phyloP scores from a whole-genome alignment of 2,888 invertebrate genomes.

The Hanleya hanleyi region DNA sequence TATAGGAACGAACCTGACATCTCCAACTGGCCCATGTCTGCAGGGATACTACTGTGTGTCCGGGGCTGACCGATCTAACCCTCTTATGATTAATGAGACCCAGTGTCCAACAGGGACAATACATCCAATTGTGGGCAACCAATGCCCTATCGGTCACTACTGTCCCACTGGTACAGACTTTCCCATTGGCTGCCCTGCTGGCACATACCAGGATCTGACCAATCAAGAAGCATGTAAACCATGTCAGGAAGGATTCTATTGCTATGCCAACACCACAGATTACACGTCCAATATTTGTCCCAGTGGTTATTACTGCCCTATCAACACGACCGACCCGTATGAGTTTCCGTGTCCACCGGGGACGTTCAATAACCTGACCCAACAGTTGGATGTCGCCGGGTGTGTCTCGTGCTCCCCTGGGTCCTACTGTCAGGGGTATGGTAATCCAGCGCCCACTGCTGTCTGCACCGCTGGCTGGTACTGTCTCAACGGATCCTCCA shows the following conservation, averaged over 20 bases:
- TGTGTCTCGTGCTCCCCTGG: conserved; percentile 59
- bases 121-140: conserved; percentile 67
- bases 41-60: conserved; percentile 63
- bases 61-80: conserved; percentile 61
- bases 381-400: conserved; percentile 41
- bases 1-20: conserved; percentile 57
- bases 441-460: conserved; percentile 56
- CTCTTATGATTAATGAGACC: conserved; percentile 59
- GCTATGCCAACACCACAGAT: conserved; percentile 65
- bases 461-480: conserved; percentile 64
- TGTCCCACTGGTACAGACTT: conserved; percentile 61
- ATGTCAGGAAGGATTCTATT: conserved; percentile 68
- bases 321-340: conserved; percentile 55
- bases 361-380: conserved; percentile 57
- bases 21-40: conserved; percentile 58
- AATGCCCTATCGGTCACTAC: conserved; percentile 63
- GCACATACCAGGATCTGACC: conserved; percentile 65
- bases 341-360: conserved; percentile 60
- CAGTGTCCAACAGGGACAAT: conserved; percentile 66
- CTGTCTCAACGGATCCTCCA: conserved; percentile 59
- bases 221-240: conserved; percentile 60
- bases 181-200: conserved; percentile 67
- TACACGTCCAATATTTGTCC: conserved; percentile 62
- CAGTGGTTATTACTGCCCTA: conserved; percentile 57
- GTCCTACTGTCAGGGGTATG: conserved; percentile 62